Percentiles rank a stretch among this genome's conserved stretches.
Conservation (phyloP, 2,113 vertebrate genomes). For the Xiphorhynchus elegans region DNA sequence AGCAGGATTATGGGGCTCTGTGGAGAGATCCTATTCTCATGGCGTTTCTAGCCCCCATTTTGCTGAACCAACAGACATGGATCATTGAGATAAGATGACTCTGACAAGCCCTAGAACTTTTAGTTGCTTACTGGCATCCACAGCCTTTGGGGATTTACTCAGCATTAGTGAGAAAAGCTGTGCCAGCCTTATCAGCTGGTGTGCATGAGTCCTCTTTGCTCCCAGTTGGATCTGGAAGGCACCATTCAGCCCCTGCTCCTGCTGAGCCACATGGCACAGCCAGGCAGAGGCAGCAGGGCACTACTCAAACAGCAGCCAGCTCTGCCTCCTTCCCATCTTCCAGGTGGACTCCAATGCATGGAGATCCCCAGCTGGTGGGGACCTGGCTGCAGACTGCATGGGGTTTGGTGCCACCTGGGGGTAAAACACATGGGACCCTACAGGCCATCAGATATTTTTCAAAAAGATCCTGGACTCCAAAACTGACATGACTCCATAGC, state of each 20-base stretch:
- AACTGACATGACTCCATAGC: not conserved
- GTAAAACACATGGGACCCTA: not conserved
- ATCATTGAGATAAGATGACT: not conserved
- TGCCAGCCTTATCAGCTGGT: not conserved
- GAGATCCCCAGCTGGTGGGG: not conserved
- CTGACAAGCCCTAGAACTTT: not conserved
- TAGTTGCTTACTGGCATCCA: not conserved
- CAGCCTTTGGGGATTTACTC: not conserved
- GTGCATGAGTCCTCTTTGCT: not conserved
- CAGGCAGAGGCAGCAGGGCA: not conserved
- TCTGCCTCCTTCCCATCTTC: not conserved
- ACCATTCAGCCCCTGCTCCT: not conserved
- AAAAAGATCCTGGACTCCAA: not conserved
- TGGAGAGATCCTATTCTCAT: not conserved
- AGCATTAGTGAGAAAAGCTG: not conserved
- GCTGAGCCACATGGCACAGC: not conserved
- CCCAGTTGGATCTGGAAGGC: not conserved
- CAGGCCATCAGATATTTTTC: not conserved
- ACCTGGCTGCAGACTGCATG: not conserved
- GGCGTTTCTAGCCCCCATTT: not conserved
- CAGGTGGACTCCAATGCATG: accelerated
- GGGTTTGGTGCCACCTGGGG: not conserved
- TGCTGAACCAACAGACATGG: not conserved
- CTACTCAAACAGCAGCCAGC: not conserved
- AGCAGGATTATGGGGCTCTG: not conserved